A percentile compares a stretch with the other conserved stretches of the same genome.
Evolutionary conservation across 1,140 invertebrate genomes (phyloP).

Genomic region (Vollenhovia emeryi): DNA sequence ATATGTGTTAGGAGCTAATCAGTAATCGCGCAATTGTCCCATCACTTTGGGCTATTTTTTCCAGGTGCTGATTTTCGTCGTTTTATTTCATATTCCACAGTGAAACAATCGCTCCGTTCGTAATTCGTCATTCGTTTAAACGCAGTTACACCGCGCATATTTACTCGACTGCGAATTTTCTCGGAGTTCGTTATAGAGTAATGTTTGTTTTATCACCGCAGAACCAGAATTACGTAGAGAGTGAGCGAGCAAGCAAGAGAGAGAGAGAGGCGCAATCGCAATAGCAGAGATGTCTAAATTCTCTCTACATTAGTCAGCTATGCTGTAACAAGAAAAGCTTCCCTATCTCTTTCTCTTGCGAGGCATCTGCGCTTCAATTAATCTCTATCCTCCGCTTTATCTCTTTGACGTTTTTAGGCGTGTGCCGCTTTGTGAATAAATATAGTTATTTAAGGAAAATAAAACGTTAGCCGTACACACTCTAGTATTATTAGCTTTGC

Average conservation of each 20-base stretch:
- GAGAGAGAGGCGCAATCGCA: not conserved
- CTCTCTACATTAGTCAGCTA: not conserved
- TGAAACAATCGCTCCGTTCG: not conserved
- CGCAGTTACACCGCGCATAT: not conserved
- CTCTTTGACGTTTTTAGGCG: not conserved
- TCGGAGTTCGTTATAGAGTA: not conserved
- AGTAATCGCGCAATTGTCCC: not conserved
- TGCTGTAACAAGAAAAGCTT: constrained; percentile 11
- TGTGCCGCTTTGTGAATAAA: not conserved
- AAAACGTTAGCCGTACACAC: not conserved
- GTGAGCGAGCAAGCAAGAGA: not conserved
- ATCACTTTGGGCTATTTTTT: not conserved
- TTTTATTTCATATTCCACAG: not conserved
- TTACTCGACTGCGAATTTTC: constrained; percentile 3
- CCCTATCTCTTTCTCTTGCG: constrained; percentile 2
- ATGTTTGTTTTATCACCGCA: not conserved
- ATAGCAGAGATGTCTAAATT: constrained; percentile 34
- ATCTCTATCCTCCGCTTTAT: not conserved
- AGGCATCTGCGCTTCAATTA: not conserved
- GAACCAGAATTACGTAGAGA: not conserved
- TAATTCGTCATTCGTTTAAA: not conserved
- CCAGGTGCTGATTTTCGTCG: not conserved
- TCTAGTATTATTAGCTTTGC: not conserved
- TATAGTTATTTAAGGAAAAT: constrained; percentile 5
- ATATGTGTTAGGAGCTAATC: not conserved